Base-by-base conservation (phyloP, 2,113 vertebrate genomes). In the Saccopteryx leptura region DNA sequence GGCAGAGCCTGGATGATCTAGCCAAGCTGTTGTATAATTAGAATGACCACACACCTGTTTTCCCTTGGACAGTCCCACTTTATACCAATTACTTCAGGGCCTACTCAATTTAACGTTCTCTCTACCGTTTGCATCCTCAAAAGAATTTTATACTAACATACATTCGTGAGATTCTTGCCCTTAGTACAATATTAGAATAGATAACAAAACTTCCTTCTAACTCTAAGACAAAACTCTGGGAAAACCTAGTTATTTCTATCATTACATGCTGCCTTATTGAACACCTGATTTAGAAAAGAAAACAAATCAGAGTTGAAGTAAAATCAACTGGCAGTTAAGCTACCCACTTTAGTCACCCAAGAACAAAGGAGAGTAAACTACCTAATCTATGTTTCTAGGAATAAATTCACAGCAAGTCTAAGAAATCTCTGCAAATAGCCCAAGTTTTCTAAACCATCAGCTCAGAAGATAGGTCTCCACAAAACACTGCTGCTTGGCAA, bases 251-350 rank as follows among this genome's bases (percentile, higher is more conserved):
- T 54, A 15, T 74, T 24, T 74, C 56, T 88, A 48, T 60, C 14
- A 95, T 60, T 94, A 46, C 48, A 52, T 46, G 2, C 24, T 66
- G 18, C 26, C 24, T 83, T 88, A 68, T 33, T 60, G 75, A 75
- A 84, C 28, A 90, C 7, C 69, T 54, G 26, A 52, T 28, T 76
- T 31, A 86, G 61, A 92, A n/a, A 71, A 39, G 26, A 68, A 94
- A 94, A 85, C 18, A 76, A 80, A 83, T 66, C 52, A 28, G 6
- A 13, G 68, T 31, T 78, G 39, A n/a, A 95, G 56, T 84, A 60
- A 91, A 93, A 91, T 68, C 68, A 87, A 71, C 21, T 39, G 5
- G 19, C 7, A 76, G 50, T 90, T 68, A 82, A 97, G 19, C 46
- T 90, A 76, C 21, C 39, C 14, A 74, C 65, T 65, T 68, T 69